phyloP scores from a whole-genome alignment of 2,113 vertebrate genomes.

The Hippopotamus amphibius region DNA sequence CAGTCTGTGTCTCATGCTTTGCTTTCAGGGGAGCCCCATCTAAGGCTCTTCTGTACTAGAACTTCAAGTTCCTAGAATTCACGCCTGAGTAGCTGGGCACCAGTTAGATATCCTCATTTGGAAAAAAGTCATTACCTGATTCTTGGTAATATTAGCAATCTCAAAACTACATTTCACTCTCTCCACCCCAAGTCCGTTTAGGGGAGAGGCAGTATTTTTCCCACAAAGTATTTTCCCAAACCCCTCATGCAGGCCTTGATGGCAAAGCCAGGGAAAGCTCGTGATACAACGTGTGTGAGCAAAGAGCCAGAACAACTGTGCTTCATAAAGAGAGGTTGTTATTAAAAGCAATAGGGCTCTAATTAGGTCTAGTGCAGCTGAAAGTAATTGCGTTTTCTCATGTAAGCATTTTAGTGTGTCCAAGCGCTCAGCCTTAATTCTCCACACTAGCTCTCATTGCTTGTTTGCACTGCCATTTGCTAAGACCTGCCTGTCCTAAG shows the following conservation, averaged over 20 bases:
- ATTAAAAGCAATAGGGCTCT: slow-evolving; percentile 9
- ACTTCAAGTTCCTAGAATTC: neutral
- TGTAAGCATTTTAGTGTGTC: neutral
- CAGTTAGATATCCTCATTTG: neutral
- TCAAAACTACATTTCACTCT: neutral
- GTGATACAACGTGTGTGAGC: neutral
- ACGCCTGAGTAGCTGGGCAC: neutral
- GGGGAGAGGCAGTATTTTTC: neutral
- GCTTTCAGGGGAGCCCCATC: neutral
- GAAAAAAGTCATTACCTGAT: neutral
- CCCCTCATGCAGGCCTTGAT: neutral
- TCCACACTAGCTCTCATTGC: neutral
- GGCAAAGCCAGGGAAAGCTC: neutral
- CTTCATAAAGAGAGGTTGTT: neutral
- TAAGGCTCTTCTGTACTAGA: neutral
- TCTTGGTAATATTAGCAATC: neutral
- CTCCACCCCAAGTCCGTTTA: neutral
- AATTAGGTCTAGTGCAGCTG: neutral
- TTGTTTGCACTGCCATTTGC: neutral
- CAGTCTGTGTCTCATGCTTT: neutral
- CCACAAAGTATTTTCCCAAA: neutral
- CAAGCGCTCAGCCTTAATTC: neutral
- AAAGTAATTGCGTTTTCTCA: neutral
- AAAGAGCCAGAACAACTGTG: neutral
- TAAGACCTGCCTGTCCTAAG: neutral